Conservation (phyloP, 1,140 invertebrate species). For the Hypothenemus hampei region DNA sequence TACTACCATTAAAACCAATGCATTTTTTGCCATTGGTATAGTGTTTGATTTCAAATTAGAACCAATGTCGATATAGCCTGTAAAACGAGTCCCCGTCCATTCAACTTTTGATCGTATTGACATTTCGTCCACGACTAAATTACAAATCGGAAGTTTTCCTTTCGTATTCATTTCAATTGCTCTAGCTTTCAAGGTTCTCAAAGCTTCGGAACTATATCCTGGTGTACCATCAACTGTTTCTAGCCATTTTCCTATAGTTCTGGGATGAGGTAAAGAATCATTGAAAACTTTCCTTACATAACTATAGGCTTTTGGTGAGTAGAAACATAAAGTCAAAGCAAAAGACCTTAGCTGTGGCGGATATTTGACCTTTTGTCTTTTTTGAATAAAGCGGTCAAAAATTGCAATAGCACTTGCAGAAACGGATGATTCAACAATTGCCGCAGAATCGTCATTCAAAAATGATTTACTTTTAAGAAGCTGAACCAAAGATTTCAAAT, state of each 20-base stretch:
- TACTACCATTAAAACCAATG: constrained; percentile 39
- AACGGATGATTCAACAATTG: too few relatives aligned
- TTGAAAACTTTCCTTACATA: constrained; percentile 31
- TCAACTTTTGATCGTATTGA: constrained; percentile 35
- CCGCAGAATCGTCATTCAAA: too few relatives aligned
- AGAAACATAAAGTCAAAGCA: constrained; percentile 32
- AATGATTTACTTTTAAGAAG: too few relatives aligned
- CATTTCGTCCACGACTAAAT: constrained; percentile 40
- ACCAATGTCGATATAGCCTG: constrained; percentile 38
- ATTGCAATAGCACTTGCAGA: too few relatives aligned
- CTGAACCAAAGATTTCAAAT: too few relatives aligned
- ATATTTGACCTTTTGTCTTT: too few relatives aligned
- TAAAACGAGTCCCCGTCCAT: constrained; percentile 30
- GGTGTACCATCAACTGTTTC: constrained; percentile 33
- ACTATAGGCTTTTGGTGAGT: too few relatives aligned
- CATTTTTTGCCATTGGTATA: constrained; percentile 35
- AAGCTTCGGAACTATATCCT: constrained; percentile 38
- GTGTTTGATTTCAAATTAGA: constrained; percentile 21
- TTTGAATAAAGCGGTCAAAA: too few relatives aligned
- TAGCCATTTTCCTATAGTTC: constrained; percentile 40
- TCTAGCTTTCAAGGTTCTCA: too few relatives aligned
- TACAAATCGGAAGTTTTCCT: constrained; percentile 27
- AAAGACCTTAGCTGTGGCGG: too few relatives aligned
- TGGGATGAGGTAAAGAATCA: constrained; percentile 33
- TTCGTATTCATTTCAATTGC: constrained; percentile 23